Evolutionary conservation across 2,888 invertebrate species (phyloP).

Genomic region (Opisthograptis luteolata): DNA sequence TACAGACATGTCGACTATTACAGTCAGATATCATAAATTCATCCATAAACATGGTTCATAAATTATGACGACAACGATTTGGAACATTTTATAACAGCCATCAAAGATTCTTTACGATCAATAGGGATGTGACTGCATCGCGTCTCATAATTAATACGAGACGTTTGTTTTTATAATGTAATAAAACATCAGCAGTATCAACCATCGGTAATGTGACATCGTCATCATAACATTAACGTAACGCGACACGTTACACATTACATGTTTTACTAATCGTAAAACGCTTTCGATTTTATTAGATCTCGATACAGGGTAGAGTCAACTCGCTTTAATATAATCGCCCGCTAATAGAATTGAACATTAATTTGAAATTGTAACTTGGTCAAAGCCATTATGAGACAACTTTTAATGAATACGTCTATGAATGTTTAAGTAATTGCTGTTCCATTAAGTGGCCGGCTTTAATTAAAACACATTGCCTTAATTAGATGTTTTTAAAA

Average conservation of each 20-base stretch:
- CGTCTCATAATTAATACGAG: constrained; percentile 81
- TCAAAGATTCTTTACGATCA: constrained; percentile 81
- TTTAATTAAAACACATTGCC: constrained; percentile 55
- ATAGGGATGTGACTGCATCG: constrained; percentile 74
- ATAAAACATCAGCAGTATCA: constrained; percentile 77
- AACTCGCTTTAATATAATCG: constrained; percentile 38
- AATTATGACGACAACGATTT: constrained; percentile 82
- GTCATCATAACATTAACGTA: constrained; percentile 53
- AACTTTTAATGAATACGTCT: constrained; percentile 58
- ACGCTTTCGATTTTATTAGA: constrained; percentile 59
- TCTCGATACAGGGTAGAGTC: constrained; percentile 45
- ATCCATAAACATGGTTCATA: constrained; percentile 82
- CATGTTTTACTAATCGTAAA: constrained; percentile 67
- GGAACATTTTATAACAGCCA: constrained; percentile 81
- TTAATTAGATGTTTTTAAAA: constrained; percentile 49
- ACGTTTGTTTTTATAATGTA: constrained; percentile 81
- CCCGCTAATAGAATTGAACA: constrained; percentile 51
- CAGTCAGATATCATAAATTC: constrained; percentile 72
- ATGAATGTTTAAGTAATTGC: constrained; percentile 61
- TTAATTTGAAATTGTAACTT: constrained; percentile 57
- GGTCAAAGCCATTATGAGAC: constrained; percentile 55
- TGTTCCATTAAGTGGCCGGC: constrained; percentile 50
- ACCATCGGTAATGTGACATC: constrained; percentile 60
- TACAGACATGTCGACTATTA: constrained; percentile 46
- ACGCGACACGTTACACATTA: constrained; percentile 51